A percentile compares a stretch with the other conserved stretches of the same genome.
Conservation (phyloP, 2,113 vertebrate genomes). For the Petaurus breviceps region DNA sequence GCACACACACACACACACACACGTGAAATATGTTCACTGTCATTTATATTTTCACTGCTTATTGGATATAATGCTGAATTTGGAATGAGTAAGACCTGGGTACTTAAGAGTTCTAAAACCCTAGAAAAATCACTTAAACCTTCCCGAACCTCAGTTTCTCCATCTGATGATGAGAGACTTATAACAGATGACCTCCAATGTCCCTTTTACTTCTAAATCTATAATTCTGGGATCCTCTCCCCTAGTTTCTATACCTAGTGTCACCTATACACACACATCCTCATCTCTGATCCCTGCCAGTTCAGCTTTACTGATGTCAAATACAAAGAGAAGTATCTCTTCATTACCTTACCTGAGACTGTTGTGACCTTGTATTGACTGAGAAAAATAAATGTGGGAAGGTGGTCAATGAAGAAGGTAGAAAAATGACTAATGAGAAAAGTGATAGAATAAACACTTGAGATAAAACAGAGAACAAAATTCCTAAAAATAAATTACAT, state of each 20-base stretch:
- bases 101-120: background rate
- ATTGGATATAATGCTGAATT: background rate
- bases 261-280: background rate
- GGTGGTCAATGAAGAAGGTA: background rate
- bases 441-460: background rate
- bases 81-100: background rate
- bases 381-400: background rate
- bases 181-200: background rate
- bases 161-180: background rate
- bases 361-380: background rate
- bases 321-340: background rate
- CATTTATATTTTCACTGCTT: background rate
- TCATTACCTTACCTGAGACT: background rate
- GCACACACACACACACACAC: no score
- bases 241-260: background rate
- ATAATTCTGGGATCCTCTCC: background rate
- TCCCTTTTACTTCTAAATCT: background rate
- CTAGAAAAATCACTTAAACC: background rate
- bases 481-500: background rate
- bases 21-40: background rate
- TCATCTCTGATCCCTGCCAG: background rate
- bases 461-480: background rate
- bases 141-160: background rate
- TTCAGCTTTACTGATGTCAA: background rate
- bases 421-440: background rate